Base-by-base conservation (phyloP, 2,797 vertebrate species). In the Acanthurus tractus region DNA sequence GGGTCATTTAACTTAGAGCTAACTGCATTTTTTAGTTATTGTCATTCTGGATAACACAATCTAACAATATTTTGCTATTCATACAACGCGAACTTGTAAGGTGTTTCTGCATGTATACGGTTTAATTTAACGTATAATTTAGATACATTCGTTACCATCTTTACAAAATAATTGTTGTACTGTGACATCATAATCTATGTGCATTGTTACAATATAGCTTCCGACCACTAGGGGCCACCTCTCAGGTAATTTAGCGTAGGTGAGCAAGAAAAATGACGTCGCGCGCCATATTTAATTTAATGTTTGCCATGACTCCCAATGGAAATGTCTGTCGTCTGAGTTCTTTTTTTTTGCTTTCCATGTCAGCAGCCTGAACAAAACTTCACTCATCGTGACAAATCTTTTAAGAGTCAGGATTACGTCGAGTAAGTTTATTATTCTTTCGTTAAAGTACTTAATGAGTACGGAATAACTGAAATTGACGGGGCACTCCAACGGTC, bases 141-240 rank as follows among this genome's bases (percentile, higher is more conserved):
- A 29, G 23, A 63, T 56, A 18, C 2, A 63, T 77, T 18, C 67
- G 54, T 18, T 10, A 34, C 45, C 1, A 6, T 44, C 23, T 23
- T 57, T 50, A 10, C 7, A 25, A 56, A 29, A 6, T 0, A 10
- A 55, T 8, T 12, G 25, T 22, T 14, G 14, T 23, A 34, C 34
- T 25, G 2, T 15, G 18, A 54, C 20, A n/a, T 20, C 29, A 34
- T 23, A 2, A 20, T 56, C 55, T 10, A 25, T 66, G 34, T 25
- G 23, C 4, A 3, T 12, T 46, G 36, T 0, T 72, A 63, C 15
- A 65, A n/a, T 82, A 17, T 17, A 65, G 1, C 68, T 55, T 64
- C 56, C 36, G 13, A 17, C 36, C 84, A 78, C 63, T 4, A 0
- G 48, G 0, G 52, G 84, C 76, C 29, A 78, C 65, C 55, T 78